phyloP scores from a whole-genome alignment of 2,888 invertebrate genomes.

The Eulithis prunata region DNA sequence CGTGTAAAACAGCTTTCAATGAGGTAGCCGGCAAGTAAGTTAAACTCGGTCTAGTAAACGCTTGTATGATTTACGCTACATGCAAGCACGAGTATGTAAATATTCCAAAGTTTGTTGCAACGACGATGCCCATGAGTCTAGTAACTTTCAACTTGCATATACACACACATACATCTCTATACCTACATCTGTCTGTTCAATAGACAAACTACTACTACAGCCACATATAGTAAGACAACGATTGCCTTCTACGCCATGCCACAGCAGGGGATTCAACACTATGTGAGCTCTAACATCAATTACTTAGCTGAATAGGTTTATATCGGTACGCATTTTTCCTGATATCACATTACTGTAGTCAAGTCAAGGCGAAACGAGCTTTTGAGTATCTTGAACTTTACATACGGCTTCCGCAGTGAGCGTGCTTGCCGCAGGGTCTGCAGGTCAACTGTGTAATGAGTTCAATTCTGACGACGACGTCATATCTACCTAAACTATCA shows the following conservation, averaged over 20 bases:
- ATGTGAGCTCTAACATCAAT: conserved; percentile 12
- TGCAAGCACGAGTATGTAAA: no score
- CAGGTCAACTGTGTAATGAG: conserved; percentile 20
- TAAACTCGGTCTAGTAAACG: no score
- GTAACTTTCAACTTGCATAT: no score
- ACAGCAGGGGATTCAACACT: conserved; percentile 1
- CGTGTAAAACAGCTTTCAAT: not conserved
- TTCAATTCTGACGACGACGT: conserved; percentile 2
- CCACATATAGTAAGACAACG: not conserved
- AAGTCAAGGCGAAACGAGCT: conserved; percentile 27
- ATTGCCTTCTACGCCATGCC: not conserved
- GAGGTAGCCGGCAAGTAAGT: not conserved
- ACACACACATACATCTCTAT: no score
- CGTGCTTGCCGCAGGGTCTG: not conserved
- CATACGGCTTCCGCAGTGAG: conserved; percentile 21
- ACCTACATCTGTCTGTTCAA: no score
- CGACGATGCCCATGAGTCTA: no score
- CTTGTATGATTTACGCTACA: no score
- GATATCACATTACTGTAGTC: conserved; percentile 9
- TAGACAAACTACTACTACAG: not conserved
- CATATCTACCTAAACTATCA: no score
- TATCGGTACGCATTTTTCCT: conserved; percentile 6
- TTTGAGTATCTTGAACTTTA: conserved; percentile 29
- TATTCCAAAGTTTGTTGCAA: no score
- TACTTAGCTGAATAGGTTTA: conserved; percentile 3